Evolutionary conservation across 2,113 vertebrate genomes (phyloP).

Genomic region (Sylvietta virens): DNA sequence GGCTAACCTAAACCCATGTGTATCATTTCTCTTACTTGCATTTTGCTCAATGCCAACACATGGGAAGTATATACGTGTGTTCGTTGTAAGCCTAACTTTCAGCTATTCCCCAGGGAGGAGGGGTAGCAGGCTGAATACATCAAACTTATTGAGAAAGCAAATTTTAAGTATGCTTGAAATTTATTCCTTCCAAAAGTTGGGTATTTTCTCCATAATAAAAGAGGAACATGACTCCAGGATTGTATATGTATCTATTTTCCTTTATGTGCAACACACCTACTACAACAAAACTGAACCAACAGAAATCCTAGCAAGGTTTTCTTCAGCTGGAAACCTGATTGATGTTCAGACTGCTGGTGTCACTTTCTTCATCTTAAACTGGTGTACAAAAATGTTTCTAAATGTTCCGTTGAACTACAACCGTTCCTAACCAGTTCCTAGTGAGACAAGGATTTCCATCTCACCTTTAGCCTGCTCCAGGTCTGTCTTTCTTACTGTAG

Average conservation of each 20-base stretch:
- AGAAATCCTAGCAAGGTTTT: neutral
- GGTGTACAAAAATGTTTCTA: neutral
- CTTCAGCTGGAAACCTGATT: neutral
- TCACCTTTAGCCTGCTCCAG: constrained; percentile 31
- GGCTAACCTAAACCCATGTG: neutral
- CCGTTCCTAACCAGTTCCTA: neutral
- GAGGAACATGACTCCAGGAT: neutral
- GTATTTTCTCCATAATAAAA: neutral
- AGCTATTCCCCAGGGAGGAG: rapidly evolving
- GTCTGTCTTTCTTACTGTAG: neutral
- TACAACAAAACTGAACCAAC: neutral
- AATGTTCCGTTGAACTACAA: neutral
- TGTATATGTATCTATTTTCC: neutral
- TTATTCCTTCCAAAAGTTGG: neutral
- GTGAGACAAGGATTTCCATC: neutral
- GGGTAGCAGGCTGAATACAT: neutral
- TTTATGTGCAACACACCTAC: neutral
- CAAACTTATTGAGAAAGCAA: neutral
- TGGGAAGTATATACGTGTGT: neutral
- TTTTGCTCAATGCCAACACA: neutral
- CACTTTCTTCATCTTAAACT: neutral
- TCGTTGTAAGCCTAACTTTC: neutral
- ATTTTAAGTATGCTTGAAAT: neutral
- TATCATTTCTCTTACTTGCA: neutral
- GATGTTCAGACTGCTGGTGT: neutral